Evolutionary conservation across 2,113 vertebrate species (phyloP).

Genomic region (Heterochromis multidens): DNA sequence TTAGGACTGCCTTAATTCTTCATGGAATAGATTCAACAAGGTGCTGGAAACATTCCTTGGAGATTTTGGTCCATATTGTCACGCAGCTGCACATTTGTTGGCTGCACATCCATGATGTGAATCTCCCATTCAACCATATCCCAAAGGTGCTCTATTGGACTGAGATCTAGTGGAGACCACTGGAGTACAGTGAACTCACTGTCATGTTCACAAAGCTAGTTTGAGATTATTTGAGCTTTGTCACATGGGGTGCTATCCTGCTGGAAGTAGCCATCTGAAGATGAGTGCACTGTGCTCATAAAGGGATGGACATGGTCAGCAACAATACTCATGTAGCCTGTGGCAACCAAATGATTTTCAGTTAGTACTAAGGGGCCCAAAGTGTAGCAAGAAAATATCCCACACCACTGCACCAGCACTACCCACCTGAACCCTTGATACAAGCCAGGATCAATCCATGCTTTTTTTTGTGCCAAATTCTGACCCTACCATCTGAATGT

Average conservation of each 20-base stretch:
- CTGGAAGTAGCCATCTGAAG: background rate
- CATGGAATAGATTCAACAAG: background rate
- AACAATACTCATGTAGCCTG: background rate
- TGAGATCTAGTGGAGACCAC: background rate
- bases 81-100: background rate
- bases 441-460: background rate
- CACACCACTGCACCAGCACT: background rate
- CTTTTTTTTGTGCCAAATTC: background rate
- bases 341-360: background rate
- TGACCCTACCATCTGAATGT: background rate
- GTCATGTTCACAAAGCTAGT: no score
- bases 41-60: background rate
- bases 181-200: background rate
- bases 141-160: background rate
- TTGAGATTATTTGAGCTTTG: no score
- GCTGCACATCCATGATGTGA: background rate
- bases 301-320: background rate
- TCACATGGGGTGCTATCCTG: no score
- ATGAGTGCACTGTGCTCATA: background rate
- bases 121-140: background rate
- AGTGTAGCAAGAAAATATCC: background rate
- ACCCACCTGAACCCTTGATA: background rate
- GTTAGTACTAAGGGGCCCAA: accelerated
- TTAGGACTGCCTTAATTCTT: background rate
- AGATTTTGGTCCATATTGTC: background rate